phyloP scores from a whole-genome alignment of 2,797 vertebrate genomes.

The Glossophaga mutica region DNA sequence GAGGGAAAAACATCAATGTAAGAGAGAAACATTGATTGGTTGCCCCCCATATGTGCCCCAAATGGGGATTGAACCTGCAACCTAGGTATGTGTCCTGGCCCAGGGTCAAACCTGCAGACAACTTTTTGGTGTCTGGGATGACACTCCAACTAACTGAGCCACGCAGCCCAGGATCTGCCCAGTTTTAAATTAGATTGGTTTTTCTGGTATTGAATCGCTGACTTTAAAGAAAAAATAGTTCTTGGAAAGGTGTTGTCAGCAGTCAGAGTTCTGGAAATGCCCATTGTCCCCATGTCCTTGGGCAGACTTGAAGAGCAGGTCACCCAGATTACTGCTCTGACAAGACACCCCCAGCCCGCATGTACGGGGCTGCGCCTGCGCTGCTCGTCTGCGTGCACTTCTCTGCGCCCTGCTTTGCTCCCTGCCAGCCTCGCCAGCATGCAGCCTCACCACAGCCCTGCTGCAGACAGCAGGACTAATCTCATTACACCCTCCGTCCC shows the following conservation, averaged over 20 bases:
- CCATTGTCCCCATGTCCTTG: background rate
- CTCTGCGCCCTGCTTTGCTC: background rate
- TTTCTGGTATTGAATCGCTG: background rate
- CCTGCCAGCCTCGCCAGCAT: background rate
- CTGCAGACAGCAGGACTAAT: background rate
- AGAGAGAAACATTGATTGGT: background rate
- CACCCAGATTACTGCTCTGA: too few relatives aligned
- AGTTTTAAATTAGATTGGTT: background rate
- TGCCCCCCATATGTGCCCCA: background rate
- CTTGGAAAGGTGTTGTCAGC: background rate
- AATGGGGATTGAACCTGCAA: background rate
- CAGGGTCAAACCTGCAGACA: background rate
- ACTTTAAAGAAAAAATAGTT: background rate
- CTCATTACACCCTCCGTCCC: background rate
- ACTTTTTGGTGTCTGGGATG: background rate
- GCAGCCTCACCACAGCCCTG: rapidly evolving
- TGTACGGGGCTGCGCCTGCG: background rate
- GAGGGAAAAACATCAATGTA: background rate
- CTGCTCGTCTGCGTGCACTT: rapidly evolving
- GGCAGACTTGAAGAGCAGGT: background rate
- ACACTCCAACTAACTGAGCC: background rate
- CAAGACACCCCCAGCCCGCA: background rate
- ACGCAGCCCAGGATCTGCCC: background rate
- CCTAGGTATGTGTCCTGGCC: background rate
- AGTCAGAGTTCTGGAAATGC: background rate